Evolutionary conservation across 1,140 invertebrate species (phyloP), one percentile per base, ranked within the genome.

Genomic region (Mactra quadrangularis): DNA sequence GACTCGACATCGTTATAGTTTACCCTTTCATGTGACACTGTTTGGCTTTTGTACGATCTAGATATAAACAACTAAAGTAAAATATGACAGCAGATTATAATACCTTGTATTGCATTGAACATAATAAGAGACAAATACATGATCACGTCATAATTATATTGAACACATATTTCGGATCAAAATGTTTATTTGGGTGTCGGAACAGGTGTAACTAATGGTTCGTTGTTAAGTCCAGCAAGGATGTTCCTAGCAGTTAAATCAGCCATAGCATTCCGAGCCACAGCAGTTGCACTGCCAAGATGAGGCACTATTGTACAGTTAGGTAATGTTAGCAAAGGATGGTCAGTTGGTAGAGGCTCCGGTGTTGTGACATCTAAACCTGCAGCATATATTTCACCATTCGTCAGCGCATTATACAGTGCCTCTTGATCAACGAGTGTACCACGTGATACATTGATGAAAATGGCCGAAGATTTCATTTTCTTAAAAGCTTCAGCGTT

Each of bases 301-400:
- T 99, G 98, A 3, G 98, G 98, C 59, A 98, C 91, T 50, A 99
- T 93, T 11, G 98, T 96, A 91, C 95, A 96, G 93, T 99, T 99
- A 38, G 95, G 93, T 15, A 99, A 91, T 82, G 94, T 95, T 2
- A 97, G 94, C 13, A 99, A 94, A 59, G 96, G 95, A 94, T 96
- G 96, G 89, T 97, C 95, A 0, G 95, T 86, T 7, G 97, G 96
- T 25, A 99, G 93, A 6, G 98, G 98, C 93, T 99, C 98, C 0
- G 98, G 98, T 27, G 95, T 96, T 86, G 96, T 98, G 0, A 99
- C 98, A 94, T 99, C 98, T 22, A 99, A 93, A 0, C 97, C 98
- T 29, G 98, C 98, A 11, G 96, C 97, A 89, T 94, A 93, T 59
- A 99, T 98, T 66, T 94, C 94, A 7, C 95, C 94, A 64, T 75